Evolutionary conservation across 2,888 invertebrate genomes (phyloP), one percentile per base, ranked within the genome.

Genomic region (Sesamia inferens): DNA sequence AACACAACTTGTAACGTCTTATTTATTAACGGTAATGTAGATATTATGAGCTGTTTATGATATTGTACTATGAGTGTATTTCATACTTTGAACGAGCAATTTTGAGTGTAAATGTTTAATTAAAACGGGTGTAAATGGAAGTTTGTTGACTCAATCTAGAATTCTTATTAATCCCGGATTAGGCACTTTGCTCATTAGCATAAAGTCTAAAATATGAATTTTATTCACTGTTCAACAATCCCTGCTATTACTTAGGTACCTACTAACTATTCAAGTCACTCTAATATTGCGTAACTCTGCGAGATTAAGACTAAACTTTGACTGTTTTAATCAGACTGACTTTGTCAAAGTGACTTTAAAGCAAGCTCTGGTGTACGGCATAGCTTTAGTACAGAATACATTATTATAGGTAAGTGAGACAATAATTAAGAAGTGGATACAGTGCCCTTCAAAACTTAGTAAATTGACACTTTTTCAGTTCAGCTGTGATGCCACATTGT

Each of bases 11-110:
- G 57, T 76, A 76, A 76, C 71, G 72, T 69, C 58, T 82, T 69
- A 78, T 71, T 79, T 81, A 79, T 79, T 81, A 54, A 16, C 8
- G 31, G 44, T 79, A 76, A 81, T 81, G 64, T 76, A 68, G 76
- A 71, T 81, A 71, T 81, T 76, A 81, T 76, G 77, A 81, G 67
- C 55, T 70, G 67, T 81, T 79, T 76, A 79, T 71, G 70, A 68
- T 71, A 76, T 76, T 81, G 61, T 75, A 69, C 39, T 42, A 54
- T 7, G 39, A 39, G 39, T 7, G 7, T 62, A 54, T 75, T 68
- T 68, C 57, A 68, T 81, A 76, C n/a, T 65, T 57, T 39, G 59
- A 47, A 64, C 22, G 22, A 51, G 42, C 51, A 39, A 51, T 71
- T 69, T 67, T 64, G 63, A 66, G 44, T 66, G 61, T 77, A 77